Percentiles rank a stretch among this genome's conserved stretches.
These are phyloP conservation scores for Brenthis hecate DNA, from an alignment of 2,888 invertebrate species.

Conservation along the genomic window DNA sequence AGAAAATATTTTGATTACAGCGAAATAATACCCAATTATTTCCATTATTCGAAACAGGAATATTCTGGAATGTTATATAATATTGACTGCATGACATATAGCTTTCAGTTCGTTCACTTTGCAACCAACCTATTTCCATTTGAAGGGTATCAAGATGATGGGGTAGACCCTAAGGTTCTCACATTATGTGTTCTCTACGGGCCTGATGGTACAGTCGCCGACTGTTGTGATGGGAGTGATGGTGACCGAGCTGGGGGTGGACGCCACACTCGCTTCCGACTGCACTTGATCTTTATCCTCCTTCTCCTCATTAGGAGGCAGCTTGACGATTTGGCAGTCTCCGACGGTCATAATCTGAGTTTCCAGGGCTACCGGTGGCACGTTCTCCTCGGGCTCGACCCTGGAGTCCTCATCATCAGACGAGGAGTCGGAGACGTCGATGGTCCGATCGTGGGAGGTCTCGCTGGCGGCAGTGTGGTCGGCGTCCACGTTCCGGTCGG, in stretches of 20 bases:
- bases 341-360: conserved; percentile 78
- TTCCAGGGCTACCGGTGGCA: conserved; percentile 63
- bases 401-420: conserved; percentile 69
- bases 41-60: conserved; percentile 8
- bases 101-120: conserved; percentile 31
- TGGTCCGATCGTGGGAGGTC: conserved; percentile 64
- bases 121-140: conserved; percentile 34
- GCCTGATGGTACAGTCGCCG: conserved; percentile 77
- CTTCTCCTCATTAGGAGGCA: conserved; percentile 64
- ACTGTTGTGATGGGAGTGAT: conserved; percentile 76
- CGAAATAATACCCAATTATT: conserved; percentile 13
- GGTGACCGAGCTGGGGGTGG: conserved; percentile 68
- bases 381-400: conserved; percentile 64
- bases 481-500: conserved; percentile 61
- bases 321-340: conserved; percentile 78
- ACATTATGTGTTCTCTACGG: conserved; percentile 71
- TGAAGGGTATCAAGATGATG: conserved; percentile 43
- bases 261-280: conserved; percentile 49
- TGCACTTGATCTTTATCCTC: conserved; percentile 57
- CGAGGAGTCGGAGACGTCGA: conserved; percentile 72
- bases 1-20: neutral
- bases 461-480: conserved; percentile 56
- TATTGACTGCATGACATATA: conserved; percentile 10
- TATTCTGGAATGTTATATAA: conserved; percentile 19
- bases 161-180: conserved; percentile 55